Percentiles rank a stretch among this genome's conserved stretches.
These are phyloP conservation scores for Drosophila subobscura DNA, from an alignment of 1,140 invertebrate genomes.

Conservation along the genomic window DNA sequence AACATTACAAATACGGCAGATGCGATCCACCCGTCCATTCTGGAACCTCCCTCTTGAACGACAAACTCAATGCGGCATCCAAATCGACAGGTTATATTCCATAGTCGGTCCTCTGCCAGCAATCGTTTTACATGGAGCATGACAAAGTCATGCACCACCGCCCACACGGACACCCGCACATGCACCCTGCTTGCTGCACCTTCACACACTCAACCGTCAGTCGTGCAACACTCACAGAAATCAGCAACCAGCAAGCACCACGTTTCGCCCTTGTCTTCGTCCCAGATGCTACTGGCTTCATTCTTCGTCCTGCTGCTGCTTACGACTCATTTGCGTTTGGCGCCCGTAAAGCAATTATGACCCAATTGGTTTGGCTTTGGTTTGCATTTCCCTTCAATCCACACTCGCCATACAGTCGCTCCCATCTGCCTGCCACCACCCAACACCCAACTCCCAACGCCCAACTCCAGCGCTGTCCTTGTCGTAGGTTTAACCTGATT, in stretches of 20 bases:
- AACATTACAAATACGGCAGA: too few relatives aligned
- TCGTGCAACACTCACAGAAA: too few relatives aligned
- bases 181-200: too few relatives aligned
- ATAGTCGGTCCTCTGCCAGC: neutral
- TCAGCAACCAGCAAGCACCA: too few relatives aligned
- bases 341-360: conserved; percentile 78
- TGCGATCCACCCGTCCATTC: neutral
- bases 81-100: conserved; percentile 30
- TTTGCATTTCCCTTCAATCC: conserved; percentile 40
- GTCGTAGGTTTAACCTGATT: conserved; percentile 76
- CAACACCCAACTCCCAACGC: conserved; percentile 5
- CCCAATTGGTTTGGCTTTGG: conserved; percentile 74
- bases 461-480: conserved; percentile 14
- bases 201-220: too few relatives aligned
- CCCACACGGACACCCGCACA: neutral
- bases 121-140: conserved; percentile 21
- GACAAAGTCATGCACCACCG: conserved; percentile 29
- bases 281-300: conserved; percentile 23
- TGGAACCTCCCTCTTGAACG: neutral
- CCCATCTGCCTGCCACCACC: neutral
- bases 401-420: neutral
- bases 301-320: conserved; percentile 41
- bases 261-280: conserved; percentile 21
- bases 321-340: conserved; percentile 77
- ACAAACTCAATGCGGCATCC: conserved; percentile 14